Evolutionary conservation across 2,113 vertebrate genomes (phyloP), one percentile per base, ranked within the genome.

Genomic region (Platysteira castanea): DNA sequence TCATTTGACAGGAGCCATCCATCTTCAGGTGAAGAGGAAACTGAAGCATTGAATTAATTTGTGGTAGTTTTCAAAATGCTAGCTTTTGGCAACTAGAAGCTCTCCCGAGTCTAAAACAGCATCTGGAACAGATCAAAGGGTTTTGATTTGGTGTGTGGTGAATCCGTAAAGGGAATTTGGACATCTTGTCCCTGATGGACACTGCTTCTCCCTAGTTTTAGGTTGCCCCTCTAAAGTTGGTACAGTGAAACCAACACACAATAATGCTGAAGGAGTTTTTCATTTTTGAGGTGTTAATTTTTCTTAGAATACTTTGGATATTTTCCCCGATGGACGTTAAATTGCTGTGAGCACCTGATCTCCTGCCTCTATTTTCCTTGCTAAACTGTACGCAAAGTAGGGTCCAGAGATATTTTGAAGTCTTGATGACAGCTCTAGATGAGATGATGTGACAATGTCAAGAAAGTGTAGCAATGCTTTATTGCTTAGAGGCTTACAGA

Each of bases 11-110:
- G 75, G 41, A 93, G 22, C 68, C 60, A 90, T 97, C 63, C 47
- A 56, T 94, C 90, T 91, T 81, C 63, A 90, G 68, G 65, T 86
- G 79, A 93, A 90, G 68, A 92, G 46, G 56, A 92, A 93, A 26
- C 22, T 31, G 56, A 30, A 74, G 30, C 60, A 70, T n/a, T 87
- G 68, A 80, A 90, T 78, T 92, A 67, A 87, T 83, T 86, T 83
- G 47, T 57, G 30, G 31, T n/a, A 59, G 54, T 60, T 92, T 94
- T 93, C 28, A 85, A 83, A 33, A 61, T 67, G 15, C 46, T 81
- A 57, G 30, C 22, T 70, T 86, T 92, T 86, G 89, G 68, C 15
- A 69, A 33, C 54, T 77, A 26, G 30, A 91, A 91, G 28, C 27
- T 80, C 63, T 94, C 59, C 28, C 20, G 54, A 85, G 54, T 70